These are phyloP conservation scores for Ciona savignyi DNA, from an alignment of 23 tunicate species.

Conservation along the genomic window DNA sequence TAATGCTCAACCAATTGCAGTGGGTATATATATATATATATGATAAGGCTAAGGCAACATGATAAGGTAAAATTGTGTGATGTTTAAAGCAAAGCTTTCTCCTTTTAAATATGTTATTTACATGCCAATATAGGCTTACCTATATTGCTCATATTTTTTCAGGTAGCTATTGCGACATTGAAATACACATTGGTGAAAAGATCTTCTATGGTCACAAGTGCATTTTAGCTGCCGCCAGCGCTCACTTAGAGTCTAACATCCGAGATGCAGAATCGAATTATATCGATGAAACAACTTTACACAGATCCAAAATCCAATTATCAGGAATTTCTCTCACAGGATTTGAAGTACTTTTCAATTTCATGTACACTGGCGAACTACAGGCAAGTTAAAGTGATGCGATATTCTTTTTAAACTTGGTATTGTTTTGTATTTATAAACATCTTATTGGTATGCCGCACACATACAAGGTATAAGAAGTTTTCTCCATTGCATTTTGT, in stretches of 20 bases:
- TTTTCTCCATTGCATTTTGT: too few species aligned
- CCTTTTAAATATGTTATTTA: too few species aligned
- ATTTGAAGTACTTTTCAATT: constrained; percentile 12
- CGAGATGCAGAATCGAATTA: constrained; percentile 14
- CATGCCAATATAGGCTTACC: neutral
- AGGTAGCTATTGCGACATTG: constrained; percentile 31
- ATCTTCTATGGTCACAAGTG: constrained; percentile 30
- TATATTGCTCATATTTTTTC: neutral
- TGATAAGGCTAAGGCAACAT: too few species aligned
- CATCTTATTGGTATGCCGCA: too few species aligned
- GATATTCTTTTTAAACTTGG: too few species aligned
- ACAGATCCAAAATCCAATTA: constrained; percentile 18
- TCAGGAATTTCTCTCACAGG: constrained; percentile 21
- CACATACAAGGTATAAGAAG: too few species aligned
- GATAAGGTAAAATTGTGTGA: too few species aligned
- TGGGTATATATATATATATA: too few species aligned
- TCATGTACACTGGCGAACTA: constrained; percentile 26
- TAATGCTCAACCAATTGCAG: too few species aligned
- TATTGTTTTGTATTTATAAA: too few species aligned
- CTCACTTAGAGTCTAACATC: constrained; percentile 3
- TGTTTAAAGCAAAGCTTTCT: too few species aligned
- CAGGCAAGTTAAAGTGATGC: neutral
- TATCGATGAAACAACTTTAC: neutral
- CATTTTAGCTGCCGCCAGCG: constrained; percentile 27
- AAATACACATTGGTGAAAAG: constrained; percentile 17